A percentile compares a stretch with the other conserved stretches of the same genome.
These are phyloP conservation scores for Koerneria pararmatus DNA, from an alignment of 2,888 invertebrate genomes.

Conservation along the genomic window DNA sequence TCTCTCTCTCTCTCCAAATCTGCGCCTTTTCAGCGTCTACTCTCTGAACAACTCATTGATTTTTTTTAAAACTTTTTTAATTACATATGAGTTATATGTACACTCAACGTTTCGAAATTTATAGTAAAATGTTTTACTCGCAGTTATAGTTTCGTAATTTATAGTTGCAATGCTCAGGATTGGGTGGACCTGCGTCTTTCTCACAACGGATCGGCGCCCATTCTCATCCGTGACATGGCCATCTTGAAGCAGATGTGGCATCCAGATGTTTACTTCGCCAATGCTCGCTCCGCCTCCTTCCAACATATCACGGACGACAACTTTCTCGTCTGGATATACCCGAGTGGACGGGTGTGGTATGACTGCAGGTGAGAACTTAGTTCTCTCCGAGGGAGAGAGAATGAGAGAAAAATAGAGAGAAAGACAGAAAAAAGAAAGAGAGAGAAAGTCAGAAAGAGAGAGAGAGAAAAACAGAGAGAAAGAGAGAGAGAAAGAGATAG, in stretches of 20 bases:
- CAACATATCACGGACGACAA: constrained; percentile 58
- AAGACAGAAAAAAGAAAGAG: not conserved
- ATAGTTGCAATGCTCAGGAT: too few species aligned
- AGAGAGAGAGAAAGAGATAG: too few species aligned
- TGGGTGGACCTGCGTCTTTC: constrained; percentile 53
- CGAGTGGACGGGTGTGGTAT: constrained; percentile 56
- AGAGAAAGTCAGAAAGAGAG: not conserved
- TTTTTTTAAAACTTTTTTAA: not conserved
- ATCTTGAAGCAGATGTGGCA: constrained; percentile 54
- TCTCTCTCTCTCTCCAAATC: too few species aligned
- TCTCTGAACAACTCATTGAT: too few species aligned
- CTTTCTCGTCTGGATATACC: constrained; percentile 57
- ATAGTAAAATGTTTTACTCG: too few species aligned
- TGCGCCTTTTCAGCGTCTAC: too few species aligned
- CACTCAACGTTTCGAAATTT: too few species aligned
- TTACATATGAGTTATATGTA: not conserved
- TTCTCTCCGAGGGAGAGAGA: not conserved
- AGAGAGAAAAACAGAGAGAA: too few species aligned
- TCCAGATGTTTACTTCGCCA: constrained; percentile 56
- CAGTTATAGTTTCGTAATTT: too few species aligned
- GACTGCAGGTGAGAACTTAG: constrained; percentile 26
- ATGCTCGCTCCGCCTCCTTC: constrained; percentile 49
- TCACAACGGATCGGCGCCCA: constrained; percentile 52
- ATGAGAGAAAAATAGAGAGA: not conserved
- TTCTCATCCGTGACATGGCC: constrained; percentile 50